These are phyloP conservation scores for Drosophila nigricruria DNA, from an alignment of 2,888 invertebrate species.

Conservation along the genomic window DNA sequence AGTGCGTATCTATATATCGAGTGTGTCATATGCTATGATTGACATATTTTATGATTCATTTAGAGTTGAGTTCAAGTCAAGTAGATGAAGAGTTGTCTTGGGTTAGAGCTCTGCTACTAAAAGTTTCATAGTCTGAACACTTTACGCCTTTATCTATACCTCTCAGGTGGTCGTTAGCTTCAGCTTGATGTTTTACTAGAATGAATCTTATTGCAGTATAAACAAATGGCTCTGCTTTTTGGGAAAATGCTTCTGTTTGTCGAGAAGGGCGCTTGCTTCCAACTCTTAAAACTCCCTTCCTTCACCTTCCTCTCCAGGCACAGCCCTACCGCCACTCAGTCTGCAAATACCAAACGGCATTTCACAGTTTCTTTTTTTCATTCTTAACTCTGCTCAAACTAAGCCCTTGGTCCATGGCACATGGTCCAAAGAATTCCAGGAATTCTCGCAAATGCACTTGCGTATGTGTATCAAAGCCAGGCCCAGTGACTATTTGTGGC, in stretches of 20 bases:
- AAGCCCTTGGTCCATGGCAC: neutral
- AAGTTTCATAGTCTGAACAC: too few species aligned
- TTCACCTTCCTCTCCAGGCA: neutral
- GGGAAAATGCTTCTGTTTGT: slow-evolving; percentile 3
- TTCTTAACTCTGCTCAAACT: slow-evolving; percentile 20
- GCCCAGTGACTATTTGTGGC: slow-evolving; percentile 40
- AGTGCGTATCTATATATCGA: neutral
- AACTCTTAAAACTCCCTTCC: neutral
- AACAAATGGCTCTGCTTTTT: neutral
- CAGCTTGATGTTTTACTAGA: neutral
- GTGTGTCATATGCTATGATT: neutral
- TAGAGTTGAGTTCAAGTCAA: neutral
- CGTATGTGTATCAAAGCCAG: slow-evolving; percentile 42
- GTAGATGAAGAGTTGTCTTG: neutral
- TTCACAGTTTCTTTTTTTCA: slow-evolving; percentile 21
- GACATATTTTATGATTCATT: neutral
- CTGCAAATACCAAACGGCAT: slow-evolving; percentile 39
- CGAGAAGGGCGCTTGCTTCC: slow-evolving; percentile 1
- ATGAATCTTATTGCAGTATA: neutral
- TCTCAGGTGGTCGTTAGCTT: neutral
- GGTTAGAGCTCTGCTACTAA: neutral
- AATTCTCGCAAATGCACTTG: slow-evolving; percentile 54
- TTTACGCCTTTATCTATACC: neutral
- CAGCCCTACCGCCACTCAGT: slow-evolving; percentile 37
- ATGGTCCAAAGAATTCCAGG: slow-evolving; percentile 51